Percentiles rank a stretch among this genome's conserved stretches.
These are phyloP conservation scores for Theretra japonica DNA, from an alignment of 2,888 invertebrate species.

Conservation along the genomic window DNA sequence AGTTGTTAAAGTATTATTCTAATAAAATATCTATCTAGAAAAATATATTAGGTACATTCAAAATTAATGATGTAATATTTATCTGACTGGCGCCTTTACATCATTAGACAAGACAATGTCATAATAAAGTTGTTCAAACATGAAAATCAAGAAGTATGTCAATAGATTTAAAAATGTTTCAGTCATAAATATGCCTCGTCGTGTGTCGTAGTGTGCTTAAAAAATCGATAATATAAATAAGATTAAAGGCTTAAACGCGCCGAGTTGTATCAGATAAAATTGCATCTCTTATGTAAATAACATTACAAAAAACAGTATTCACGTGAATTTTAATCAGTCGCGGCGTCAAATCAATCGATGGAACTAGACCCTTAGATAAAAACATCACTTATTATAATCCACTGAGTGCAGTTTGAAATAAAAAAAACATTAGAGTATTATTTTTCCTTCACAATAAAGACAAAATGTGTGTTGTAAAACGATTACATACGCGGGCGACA, in stretches of 20 bases:
- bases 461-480: conserved; percentile 18
- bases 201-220: neutral
- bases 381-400: conserved; percentile 25
- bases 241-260: conserved; percentile 9
- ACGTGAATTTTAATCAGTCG: neutral
- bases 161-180: neutral
- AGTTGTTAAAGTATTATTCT: too few relatives aligned
- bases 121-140: too few relatives aligned
- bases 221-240: conserved; percentile 16
- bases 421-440: conserved; percentile 8
- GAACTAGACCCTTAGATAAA: conserved; percentile 18
- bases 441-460: conserved; percentile 17
- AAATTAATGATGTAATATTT: too few relatives aligned
- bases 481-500: neutral
- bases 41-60: too few relatives aligned
- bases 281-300: neutral
- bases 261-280: neutral
- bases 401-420: conserved; percentile 28
- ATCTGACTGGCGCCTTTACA: too few relatives aligned
- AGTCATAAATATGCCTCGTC: neutral
- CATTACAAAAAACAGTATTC: neutral
- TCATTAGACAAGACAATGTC: too few relatives aligned
- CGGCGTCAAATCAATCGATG: conserved; percentile 8
- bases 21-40: too few relatives aligned
- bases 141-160: too few relatives aligned